Conservation (phyloP, 2,888 invertebrate species). For the Oscheius myriophilus region DNA sequence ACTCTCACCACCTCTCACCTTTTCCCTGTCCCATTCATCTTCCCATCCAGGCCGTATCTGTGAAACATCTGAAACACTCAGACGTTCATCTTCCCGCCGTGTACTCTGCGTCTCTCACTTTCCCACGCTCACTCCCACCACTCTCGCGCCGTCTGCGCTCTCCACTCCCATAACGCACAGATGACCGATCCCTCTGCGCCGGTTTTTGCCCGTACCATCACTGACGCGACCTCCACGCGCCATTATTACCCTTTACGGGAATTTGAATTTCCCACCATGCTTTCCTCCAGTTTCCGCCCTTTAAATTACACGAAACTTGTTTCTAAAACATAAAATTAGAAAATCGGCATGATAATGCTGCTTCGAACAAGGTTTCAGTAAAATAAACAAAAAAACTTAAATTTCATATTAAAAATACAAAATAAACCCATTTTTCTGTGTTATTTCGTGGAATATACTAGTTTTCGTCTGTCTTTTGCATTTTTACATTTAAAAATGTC, state of each 20-base stretch:
- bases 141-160: neutral
- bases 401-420: too few species aligned
- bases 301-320: too few species aligned
- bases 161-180: neutral
- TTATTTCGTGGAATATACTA: too few species aligned
- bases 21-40: slow-evolving; percentile 15
- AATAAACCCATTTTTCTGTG: too few species aligned
- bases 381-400: too few species aligned
- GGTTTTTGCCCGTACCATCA: slow-evolving; percentile 12
- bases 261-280: slow-evolving; percentile 12
- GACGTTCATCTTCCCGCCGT: slow-evolving; percentile 18
- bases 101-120: neutral
- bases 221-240: slow-evolving; percentile 24
- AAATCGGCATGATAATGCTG: too few species aligned
- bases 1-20: slow-evolving; percentile 19
- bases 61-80: slow-evolving; percentile 23
- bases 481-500: neutral
- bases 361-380: too few species aligned
- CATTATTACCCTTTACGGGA: slow-evolving; percentile 30
- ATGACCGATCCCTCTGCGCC: slow-evolving; percentile 18
- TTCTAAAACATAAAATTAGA: too few species aligned
- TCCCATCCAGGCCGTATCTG: neutral
- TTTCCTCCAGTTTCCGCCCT: neutral
- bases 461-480: too few species aligned
- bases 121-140: neutral